Evolutionary conservation across 2,113 vertebrate genomes (phyloP).

Genomic region (Kryptolebias marmoratus): DNA sequence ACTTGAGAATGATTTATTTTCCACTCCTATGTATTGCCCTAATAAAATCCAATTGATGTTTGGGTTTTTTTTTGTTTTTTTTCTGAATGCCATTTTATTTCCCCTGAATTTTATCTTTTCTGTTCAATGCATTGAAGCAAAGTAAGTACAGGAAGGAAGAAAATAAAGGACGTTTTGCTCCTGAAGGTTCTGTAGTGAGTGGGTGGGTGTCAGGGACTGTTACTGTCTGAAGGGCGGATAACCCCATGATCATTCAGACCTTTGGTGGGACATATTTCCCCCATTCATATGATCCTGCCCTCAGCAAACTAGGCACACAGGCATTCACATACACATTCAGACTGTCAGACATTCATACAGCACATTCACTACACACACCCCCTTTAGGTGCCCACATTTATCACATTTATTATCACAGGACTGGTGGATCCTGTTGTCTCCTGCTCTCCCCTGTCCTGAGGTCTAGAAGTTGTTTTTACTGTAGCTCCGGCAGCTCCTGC

Average conservation of each 20-base stretch:
- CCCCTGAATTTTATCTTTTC: no score
- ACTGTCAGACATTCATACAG: constrained; percentile 5
- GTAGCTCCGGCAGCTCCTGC: constrained; percentile 3
- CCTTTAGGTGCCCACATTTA: neutral
- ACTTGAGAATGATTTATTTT: no score
- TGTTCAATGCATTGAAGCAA: no score
- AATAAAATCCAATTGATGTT: no score
- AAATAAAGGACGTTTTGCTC: no score
- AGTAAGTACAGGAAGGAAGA: no score
- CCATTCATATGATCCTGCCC: constrained; percentile 1
- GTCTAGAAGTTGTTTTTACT: constrained; percentile 30
- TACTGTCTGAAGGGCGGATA: constrained; percentile 43
- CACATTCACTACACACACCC: neutral
- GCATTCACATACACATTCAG: neutral
- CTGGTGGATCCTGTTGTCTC: constrained; percentile 26
- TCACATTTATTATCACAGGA: constrained; percentile 22
- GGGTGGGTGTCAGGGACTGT: neutral
- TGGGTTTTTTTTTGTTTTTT: no score
- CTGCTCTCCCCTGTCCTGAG: constrained; percentile 41
- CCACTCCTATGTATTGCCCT: no score
- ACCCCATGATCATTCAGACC: constrained; percentile 37
- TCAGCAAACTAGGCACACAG: constrained; percentile 24
- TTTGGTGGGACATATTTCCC: constrained; percentile 15
- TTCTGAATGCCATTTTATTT: no score
- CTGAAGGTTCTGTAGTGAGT: constrained; percentile 45